Evolutionary conservation across 1,140 invertebrate genomes (phyloP), one percentile per base, ranked within the genome.

Genomic region (Nasonia longicornis): DNA sequence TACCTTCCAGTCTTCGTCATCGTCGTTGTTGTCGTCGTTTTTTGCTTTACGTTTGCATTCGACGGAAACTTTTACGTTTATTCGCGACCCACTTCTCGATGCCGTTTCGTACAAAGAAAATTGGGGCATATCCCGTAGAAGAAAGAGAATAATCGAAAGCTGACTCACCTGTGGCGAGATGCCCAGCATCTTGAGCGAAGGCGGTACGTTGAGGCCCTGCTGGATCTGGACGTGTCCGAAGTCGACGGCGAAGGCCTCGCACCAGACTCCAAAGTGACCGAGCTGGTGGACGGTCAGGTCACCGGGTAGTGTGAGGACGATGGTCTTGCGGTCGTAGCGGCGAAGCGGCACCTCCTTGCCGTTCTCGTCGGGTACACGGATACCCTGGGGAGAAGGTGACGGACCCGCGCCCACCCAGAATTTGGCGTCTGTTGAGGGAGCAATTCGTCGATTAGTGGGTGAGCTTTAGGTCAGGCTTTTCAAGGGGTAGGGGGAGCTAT

Each of bases 161-260:
- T 26, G 26, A 78, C 93, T 93, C 93, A 98, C 97, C 95, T 98
- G 96, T 70, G 96, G 96, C 82, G 96, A 96, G 83, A 98, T 94
- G 70, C 97, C 97, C 10, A 98, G 93, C 96, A 98, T 98, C 91
- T 95, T 96, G 29, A 97, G 93, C 7, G 96, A 97, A 31, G 97
- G 97, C 72, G 97, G 97, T 2, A 98, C 95, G 88, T 96, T 96
- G 52, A 95, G 89, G 72, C 88, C 88, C 63, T 92, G 89, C 0
- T 96, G 95, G 79, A 98, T 93, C 79, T 93, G 87, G 12, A 98
- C 93, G 89, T 97, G 96, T 1, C 96, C 97, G 87, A 98, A 98
- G 90, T 98, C 96, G 2, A 97, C 96, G 38, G 95, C 94, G 90
- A 97, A 97, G 14, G 96, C 95, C 95, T 98, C 83, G 96, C 94